Evolutionary conservation across 2,888 invertebrate genomes (phyloP).

Genomic region (Tuberolachnus salignus): DNA sequence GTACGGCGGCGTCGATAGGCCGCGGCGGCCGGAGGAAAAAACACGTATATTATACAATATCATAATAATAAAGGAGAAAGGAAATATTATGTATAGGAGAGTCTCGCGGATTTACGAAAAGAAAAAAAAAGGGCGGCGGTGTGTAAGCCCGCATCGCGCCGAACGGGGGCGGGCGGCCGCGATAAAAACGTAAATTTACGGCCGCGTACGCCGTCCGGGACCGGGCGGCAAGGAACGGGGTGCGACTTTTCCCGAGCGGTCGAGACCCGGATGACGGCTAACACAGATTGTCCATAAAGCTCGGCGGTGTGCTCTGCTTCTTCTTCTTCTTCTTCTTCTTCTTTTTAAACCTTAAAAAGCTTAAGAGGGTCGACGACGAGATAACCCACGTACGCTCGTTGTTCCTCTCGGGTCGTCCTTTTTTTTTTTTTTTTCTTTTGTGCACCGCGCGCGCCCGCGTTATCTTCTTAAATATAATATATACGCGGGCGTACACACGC

Average conservation of each 20-base stretch:
- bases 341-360: slow-evolving; percentile 54
- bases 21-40: no score
- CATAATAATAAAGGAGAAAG: no score
- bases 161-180: slow-evolving; percentile 40
- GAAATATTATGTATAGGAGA: no score
- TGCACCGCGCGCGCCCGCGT: slow-evolving; percentile 37
- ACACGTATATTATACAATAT: no score
- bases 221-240: no score
- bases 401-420: slow-evolving; percentile 42
- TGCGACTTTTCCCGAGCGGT: background rate
- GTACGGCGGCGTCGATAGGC: background rate
- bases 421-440: slow-evolving; percentile 52
- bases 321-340: background rate
- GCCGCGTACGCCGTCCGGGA: background rate
- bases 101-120: background rate
- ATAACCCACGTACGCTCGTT: slow-evolving; percentile 53
- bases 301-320: no score
- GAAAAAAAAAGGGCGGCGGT: background rate
- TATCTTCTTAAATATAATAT: slow-evolving; percentile 37
- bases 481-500: no score
- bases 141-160: slow-evolving; percentile 38
- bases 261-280: slow-evolving; percentile 54
- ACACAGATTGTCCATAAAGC: slow-evolving; percentile 57
- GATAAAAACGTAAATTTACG: slow-evolving; percentile 51
- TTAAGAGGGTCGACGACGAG: slow-evolving; percentile 52